Conservation (phyloP, 2,888 invertebrate species). For the Octonoba sinensis region DNA sequence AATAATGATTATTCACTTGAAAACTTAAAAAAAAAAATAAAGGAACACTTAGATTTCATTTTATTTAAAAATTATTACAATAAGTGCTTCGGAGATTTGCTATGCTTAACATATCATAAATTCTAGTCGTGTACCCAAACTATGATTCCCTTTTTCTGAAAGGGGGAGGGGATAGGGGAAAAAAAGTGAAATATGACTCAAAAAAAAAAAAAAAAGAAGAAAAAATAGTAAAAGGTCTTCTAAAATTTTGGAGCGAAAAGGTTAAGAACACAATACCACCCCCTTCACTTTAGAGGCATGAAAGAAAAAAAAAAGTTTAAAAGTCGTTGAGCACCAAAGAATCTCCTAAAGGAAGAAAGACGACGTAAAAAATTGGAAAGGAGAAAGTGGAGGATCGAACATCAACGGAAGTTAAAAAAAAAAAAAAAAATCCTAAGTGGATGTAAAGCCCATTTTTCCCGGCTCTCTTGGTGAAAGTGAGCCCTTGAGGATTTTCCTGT, state of each 20-base stretch:
- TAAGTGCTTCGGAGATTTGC: too few species aligned
- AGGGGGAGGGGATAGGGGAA: too few species aligned
- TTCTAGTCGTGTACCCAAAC: too few species aligned
- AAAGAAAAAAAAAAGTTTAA: background rate
- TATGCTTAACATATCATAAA: too few species aligned
- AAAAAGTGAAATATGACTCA: too few species aligned
- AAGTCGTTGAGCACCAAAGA: too few species aligned
- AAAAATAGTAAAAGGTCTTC: background rate
- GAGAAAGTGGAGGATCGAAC: background rate
- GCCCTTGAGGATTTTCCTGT: constrained; percentile 5
- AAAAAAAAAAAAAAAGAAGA: too few species aligned
- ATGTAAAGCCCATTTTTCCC: constrained; percentile 38
- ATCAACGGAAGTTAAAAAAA: constrained; percentile 8
- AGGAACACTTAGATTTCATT: too few species aligned
- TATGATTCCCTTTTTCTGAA: too few species aligned
- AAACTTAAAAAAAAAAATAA: too few species aligned
- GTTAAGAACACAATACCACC: background rate
- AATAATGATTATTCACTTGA: too few species aligned
- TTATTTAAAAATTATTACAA: too few species aligned
- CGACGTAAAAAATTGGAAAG: background rate
- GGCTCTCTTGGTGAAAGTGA: constrained; percentile 36
- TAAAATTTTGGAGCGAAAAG: background rate
- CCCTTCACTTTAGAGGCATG: background rate
- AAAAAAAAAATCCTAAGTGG: constrained; percentile 21
- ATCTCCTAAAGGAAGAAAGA: background rate